Base-by-base conservation (phyloP, 1,140 invertebrate species). In the Streblospio benedicti region DNA sequence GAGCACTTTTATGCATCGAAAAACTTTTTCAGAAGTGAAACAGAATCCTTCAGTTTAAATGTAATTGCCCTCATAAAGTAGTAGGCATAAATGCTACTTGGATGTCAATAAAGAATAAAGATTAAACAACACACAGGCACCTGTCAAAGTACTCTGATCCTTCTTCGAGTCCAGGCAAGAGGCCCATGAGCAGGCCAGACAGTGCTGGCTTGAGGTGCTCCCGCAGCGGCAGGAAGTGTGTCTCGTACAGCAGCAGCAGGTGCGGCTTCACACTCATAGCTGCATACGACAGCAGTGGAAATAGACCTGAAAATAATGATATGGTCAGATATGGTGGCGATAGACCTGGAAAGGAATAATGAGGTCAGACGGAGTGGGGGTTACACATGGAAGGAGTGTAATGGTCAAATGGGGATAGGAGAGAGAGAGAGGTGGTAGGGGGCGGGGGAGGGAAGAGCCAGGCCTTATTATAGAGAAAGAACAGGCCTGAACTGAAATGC, bases 131-230 rank as follows among this genome's bases (percentile, higher is more conserved):
- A n/a, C n/a, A n/a, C n/a, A n/a, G n/a, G 44, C 61, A 87, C 83
- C 87, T 85, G 57, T 90, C 87, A 79, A 88, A 91, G 76, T 90
- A 88, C 76, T 96, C 93, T 20, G 91, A 88, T 4, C 89, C 90
- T 76, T 92, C 89, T 76, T 96, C 93, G 56, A 95, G 80, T 20
- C 91, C 91, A 41, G 90, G 87, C 57, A 96, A 76, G 59, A 94
- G 80, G 25, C 91, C 92, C 41, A 90, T 85, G 50, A 96, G 75
- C 72, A 96, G 90, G 16, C 93, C 93, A 75, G 88, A 88, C 6
- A 96, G 76, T 2, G 87, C 89, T 14, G 92, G 91, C 53, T 87
- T 81, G 20, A 96, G 78, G 65, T 86, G 82, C 65, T 86, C 83
- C 32, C 88, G 86, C 41, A 96, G 79, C 12, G 89, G 89, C 27